These are phyloP conservation scores for Dermochelys coriacea DNA, from an alignment of 2,797 vertebrate genomes.

Conservation along the genomic window DNA sequence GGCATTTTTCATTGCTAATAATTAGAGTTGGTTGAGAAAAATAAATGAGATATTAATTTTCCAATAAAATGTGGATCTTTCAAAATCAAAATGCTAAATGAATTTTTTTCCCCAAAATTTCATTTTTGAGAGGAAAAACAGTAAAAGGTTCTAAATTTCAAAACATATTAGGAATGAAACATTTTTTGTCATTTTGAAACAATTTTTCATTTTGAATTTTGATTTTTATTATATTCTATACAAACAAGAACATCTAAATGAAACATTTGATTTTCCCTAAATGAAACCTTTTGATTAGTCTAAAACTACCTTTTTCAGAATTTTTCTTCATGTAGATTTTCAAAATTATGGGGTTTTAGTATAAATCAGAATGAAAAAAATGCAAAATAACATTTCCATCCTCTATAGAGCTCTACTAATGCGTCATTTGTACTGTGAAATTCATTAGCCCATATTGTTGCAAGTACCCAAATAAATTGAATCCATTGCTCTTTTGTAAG, in stretches of 20 bases:
- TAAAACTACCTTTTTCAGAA: not conserved
- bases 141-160: not conserved
- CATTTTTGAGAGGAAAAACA: not conserved
- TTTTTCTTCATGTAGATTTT: not conserved
- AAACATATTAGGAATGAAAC: not conserved
- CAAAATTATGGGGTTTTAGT: too few relatives aligned
- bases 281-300: too few relatives aligned
- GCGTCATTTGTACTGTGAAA: not conserved
- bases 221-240: too few relatives aligned
- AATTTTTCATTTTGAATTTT: too few relatives aligned
- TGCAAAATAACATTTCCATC: not conserved
- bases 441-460: not conserved
- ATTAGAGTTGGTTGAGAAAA: too few relatives aligned
- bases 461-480: not conserved
- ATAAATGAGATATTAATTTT: too few relatives aligned
- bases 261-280: too few relatives aligned
- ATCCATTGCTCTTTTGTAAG: not conserved
- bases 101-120: not conserved
- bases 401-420: not conserved
- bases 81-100: too few relatives aligned
- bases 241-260: too few relatives aligned
- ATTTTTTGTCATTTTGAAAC: not conserved
- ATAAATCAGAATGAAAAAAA: too few relatives aligned
- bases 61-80: too few relatives aligned
- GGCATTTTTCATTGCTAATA: not conserved